Evolutionary conservation across 64 coral and sea anemone genomes (phyloP).

Genomic region (Hydrozoanthus tunicans): DNA sequence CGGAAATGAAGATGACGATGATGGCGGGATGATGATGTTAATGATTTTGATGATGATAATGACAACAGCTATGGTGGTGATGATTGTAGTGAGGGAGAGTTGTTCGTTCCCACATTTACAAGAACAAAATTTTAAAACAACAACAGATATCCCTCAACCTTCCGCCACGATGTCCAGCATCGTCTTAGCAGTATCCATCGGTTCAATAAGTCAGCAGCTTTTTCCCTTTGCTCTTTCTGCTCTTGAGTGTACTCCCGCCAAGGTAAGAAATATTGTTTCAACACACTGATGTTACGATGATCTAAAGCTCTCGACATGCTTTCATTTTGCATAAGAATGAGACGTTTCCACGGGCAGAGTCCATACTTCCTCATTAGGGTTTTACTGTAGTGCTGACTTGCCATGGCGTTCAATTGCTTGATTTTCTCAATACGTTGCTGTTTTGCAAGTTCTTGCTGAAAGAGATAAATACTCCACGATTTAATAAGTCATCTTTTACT

Average conservation of each 20-base stretch:
- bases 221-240: conserved; percentile 58
- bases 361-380: conserved; percentile 83
- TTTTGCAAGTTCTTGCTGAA: conserved; percentile 88
- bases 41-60: background rate
- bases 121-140: background rate
- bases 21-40: background rate
- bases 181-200: conserved; percentile 69
- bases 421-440: conserved; percentile 76
- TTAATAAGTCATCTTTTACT: no score
- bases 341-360: conserved; percentile 87
- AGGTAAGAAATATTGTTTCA: conserved; percentile 63
- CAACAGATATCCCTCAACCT: conserved; percentile 30
- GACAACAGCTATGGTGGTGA: background rate
- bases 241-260: conserved; percentile 71
- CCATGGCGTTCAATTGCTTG: conserved; percentile 61
- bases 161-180: conserved; percentile 88
- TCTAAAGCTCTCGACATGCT: conserved; percentile 58
- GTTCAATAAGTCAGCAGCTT: conserved; percentile 72
- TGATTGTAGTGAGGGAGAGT: background rate
- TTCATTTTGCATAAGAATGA: conserved; percentile 60
- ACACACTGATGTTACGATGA: conserved; percentile 53
- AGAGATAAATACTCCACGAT: background rate
- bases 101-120: no score
- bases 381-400: conserved; percentile 67
- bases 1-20: background rate